Conservation (phyloP, 2,113 vertebrate species). For the Hyaena hyaena region DNA sequence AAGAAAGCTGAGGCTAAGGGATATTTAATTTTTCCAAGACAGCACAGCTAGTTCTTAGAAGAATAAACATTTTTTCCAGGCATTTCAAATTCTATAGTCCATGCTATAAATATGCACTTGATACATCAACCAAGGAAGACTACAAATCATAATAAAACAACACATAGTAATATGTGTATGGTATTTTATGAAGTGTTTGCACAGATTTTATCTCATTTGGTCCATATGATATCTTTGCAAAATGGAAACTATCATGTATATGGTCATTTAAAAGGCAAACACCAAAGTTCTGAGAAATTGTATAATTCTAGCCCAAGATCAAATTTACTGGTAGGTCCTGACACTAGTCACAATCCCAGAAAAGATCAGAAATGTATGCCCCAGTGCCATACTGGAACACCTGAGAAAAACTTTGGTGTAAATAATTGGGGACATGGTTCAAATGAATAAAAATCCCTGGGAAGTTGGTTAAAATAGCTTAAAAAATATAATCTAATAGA, state of each 20-base stretch:
- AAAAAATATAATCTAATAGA: conserved; percentile 37
- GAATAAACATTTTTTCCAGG: not conserved
- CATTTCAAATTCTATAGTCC: not conserved
- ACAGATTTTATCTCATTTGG: not conserved
- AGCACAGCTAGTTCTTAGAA: not conserved
- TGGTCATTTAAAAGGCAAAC: conserved; percentile 52
- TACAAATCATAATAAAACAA: conserved; percentile 24
- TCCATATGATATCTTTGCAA: conserved; percentile 29
- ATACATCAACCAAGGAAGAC: not conserved
- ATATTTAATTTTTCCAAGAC: not conserved
- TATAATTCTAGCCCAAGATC: not conserved
- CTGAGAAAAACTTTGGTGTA: not conserved
- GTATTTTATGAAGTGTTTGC: not conserved
- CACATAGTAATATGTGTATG: not conserved
- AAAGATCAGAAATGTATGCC: not conserved
- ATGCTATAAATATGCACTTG: not conserved
- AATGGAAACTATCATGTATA: not conserved
- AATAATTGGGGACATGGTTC: conserved; percentile 22
- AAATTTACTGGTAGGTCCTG: not conserved
- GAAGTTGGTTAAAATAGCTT: conserved; percentile 53
- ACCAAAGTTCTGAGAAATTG: conserved; percentile 31
- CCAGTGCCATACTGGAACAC: not conserved
- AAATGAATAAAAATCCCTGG: not conserved
- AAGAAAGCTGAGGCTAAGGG: not conserved
- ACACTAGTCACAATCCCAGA: not conserved